Evolutionary conservation across 2,797 vertebrate genomes (phyloP).

Genomic region (Sebastes variabilis): DNA sequence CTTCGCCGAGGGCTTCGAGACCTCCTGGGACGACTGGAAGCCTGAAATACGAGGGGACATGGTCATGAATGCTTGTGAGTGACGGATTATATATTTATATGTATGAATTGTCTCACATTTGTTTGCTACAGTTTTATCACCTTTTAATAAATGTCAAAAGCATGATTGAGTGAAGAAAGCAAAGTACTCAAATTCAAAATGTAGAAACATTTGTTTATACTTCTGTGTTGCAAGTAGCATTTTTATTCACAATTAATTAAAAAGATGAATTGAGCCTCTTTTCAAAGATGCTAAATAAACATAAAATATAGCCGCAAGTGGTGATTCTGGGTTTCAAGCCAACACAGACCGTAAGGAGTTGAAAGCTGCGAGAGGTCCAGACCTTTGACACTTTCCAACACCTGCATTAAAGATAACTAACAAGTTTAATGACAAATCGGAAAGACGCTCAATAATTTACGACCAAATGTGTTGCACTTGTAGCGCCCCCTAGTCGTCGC

Average conservation of each 20-base stretch:
- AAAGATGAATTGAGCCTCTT: not conserved
- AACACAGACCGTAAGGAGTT: too few species aligned
- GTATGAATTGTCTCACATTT: not conserved
- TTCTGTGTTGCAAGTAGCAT: not conserved
- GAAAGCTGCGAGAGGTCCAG: too few species aligned
- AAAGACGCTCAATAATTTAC: too few species aligned
- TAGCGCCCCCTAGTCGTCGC: accelerated
- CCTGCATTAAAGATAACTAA: too few species aligned
- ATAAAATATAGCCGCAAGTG: not conserved
- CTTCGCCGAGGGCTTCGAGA: constrained; percentile 99
- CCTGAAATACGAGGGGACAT: constrained; percentile 92
- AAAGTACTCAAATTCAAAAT: not conserved
- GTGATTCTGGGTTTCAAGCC: too few species aligned
- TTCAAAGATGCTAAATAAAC: not conserved
- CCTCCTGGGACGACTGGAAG: constrained; percentile 99
- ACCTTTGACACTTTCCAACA: too few species aligned
- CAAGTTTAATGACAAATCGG: too few species aligned
- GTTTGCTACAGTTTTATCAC: not conserved
- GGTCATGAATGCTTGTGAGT: constrained; percentile 99
- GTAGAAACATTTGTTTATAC: not conserved
- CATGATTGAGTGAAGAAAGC: not conserved
- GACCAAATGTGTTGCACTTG: too few species aligned
- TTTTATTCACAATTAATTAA: not conserved
- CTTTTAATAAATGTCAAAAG: not conserved
- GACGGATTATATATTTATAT: not conserved